These are phyloP conservation scores for Saccostrea glomerata DNA, from an alignment of 1,140 invertebrate genomes.

Conservation along the genomic window DNA sequence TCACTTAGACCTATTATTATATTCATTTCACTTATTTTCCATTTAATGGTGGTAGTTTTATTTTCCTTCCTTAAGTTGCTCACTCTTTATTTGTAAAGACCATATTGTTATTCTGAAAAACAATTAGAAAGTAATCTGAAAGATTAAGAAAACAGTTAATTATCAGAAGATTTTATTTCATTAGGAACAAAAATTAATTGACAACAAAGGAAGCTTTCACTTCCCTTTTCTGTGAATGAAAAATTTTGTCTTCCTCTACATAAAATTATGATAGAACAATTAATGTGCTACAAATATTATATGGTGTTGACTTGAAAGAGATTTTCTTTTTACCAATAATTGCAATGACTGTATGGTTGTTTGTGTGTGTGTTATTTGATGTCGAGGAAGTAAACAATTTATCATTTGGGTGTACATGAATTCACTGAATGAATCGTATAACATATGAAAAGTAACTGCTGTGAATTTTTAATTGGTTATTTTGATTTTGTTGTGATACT, in stretches of 20 bases:
- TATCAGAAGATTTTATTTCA: neutral
- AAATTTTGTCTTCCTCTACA: neutral
- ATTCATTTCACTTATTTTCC: too few species aligned
- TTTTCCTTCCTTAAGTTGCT: neutral
- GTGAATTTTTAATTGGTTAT: constrained; percentile 11
- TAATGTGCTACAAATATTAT: neutral
- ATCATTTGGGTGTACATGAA: too few species aligned
- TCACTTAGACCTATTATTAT: too few species aligned
- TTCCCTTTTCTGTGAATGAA: neutral
- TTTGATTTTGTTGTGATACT: constrained; percentile 25
- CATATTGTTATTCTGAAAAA: neutral
- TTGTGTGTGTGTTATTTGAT: neutral
- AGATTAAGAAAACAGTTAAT: neutral
- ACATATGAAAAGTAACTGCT: neutral
- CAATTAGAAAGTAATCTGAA: neutral
- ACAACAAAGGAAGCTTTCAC: neutral
- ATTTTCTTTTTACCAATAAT: neutral
- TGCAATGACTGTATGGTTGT: neutral
- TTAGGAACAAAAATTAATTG: neutral
- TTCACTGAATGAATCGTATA: neutral
- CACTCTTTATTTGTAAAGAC: neutral
- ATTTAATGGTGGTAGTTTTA: neutral
- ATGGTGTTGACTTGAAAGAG: neutral
- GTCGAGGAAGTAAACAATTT: too few species aligned
- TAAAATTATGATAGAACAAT: neutral